These are phyloP conservation scores for Panzeria rudis DNA, from an alignment of 2,888 invertebrate species.

Conservation along the genomic window DNA sequence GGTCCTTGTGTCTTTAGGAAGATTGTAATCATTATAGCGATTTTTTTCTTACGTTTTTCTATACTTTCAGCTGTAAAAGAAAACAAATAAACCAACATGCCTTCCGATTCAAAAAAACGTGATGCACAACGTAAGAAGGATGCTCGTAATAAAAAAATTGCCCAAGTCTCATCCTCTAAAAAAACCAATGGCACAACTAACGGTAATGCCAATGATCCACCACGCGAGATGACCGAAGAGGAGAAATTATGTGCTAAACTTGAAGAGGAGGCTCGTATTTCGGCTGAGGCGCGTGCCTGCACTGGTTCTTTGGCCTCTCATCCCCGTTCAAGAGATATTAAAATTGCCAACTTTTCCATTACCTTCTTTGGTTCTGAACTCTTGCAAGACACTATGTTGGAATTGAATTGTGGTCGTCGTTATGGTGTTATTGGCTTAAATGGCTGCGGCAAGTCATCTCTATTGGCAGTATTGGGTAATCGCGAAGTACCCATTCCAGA, in stretches of 20 bases:
- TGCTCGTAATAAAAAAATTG: conserved; percentile 87
- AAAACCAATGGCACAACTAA: conserved; percentile 86
- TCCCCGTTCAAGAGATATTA: conserved; percentile 97
- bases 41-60: no score
- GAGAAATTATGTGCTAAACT: conserved; percentile 94
- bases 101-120: conserved; percentile 99
- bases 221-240: conserved; percentile 83
- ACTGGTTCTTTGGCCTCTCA: conserved; percentile 98
- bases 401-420: conserved; percentile 97
- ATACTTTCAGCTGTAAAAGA: conserved; percentile 5
- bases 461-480: conserved; percentile 95
- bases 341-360: conserved; percentile 97
- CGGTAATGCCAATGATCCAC: conserved; percentile 86
- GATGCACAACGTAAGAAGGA: conserved; percentile 99
- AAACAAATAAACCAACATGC: conserved; percentile 87
- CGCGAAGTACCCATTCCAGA: conserved; percentile 98
- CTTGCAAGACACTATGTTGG: conserved; percentile 96
- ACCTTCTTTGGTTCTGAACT: conserved; percentile 99
- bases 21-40: background rate
- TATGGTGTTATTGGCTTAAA: conserved; percentile 99
- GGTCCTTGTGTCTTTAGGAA: background rate
- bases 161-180: conserved; percentile 84
- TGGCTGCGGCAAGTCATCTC: conserved; percentile 98
- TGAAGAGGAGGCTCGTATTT: conserved; percentile 95
- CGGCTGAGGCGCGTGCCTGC: conserved; percentile 96